Evolutionary conservation across 1,140 invertebrate genomes (phyloP).

Genomic region (Drosophila obscura): DNA sequence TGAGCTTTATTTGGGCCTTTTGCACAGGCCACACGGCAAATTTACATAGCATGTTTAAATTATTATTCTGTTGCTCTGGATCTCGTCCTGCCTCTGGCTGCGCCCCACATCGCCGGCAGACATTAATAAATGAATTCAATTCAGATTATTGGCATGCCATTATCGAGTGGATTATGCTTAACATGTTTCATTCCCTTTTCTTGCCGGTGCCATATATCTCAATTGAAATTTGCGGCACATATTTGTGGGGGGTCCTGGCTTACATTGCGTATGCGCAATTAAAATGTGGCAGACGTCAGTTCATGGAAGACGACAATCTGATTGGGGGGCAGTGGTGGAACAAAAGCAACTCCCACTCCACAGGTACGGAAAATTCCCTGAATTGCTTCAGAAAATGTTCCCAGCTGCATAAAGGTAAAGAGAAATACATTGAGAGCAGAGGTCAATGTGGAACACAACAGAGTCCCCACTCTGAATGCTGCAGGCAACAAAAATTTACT

Average conservation of each 20-base stretch:
- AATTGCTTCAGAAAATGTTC: background rate
- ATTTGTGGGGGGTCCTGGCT: conserved; percentile 5
- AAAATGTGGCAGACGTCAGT: conserved; percentile 19
- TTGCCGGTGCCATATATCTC: background rate
- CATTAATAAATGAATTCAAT: conserved; percentile 48
- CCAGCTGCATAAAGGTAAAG: background rate
- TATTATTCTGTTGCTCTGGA: conserved; percentile 14
- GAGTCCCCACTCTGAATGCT: no score
- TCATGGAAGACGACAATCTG: no score
- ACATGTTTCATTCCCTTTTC: background rate
- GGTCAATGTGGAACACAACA: no score
- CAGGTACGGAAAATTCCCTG: conserved; percentile 1
- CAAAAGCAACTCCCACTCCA: background rate
- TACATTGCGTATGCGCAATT: conserved; percentile 28
- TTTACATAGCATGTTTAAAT: conserved; percentile 46
- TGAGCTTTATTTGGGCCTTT: conserved; percentile 31
- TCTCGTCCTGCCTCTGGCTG: background rate
- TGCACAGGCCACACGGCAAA: conserved; percentile 23
- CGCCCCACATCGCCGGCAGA: conserved; percentile 15
- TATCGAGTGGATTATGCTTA: conserved; percentile 22
- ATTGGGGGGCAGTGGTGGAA: background rate
- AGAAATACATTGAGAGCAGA: background rate
- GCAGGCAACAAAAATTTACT: no score
- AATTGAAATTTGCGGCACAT: conserved; percentile 29
- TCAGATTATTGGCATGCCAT: conserved; percentile 32